These are phyloP conservation scores for Chironomus tepperi DNA, from an alignment of 1,140 invertebrate genomes.

Conservation along the genomic window DNA sequence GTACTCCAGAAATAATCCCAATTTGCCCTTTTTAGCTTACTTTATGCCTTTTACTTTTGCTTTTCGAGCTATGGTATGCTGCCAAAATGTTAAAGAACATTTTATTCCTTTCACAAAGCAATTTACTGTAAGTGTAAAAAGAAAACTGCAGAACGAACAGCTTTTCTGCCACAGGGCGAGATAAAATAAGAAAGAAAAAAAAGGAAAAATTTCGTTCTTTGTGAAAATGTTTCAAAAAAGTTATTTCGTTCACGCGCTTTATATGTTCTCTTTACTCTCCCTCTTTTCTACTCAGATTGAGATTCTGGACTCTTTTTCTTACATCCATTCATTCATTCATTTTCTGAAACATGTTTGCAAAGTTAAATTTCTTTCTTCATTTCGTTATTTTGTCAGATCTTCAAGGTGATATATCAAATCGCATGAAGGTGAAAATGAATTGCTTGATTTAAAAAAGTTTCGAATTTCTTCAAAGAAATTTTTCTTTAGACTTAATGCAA, in stretches of 20 bases:
- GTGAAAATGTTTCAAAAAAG: not conserved
- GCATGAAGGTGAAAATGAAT: too few relatives aligned
- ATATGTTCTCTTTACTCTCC: not conserved
- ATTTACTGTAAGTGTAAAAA: not conserved
- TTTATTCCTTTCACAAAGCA: not conserved
- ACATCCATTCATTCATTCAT: not conserved
- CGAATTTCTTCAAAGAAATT: too few relatives aligned
- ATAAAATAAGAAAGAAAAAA: not conserved
- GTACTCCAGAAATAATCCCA: not conserved
- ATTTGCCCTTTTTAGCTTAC: not conserved
- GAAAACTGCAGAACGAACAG: not conserved
- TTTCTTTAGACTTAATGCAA: too few relatives aligned
- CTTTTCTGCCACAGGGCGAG: not conserved
- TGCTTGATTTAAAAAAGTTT: too few relatives aligned
- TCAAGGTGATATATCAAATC: not conserved
- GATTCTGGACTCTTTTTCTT: not conserved
- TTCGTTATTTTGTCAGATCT: not conserved
- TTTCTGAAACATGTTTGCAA: not conserved
- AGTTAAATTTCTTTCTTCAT: not conserved
- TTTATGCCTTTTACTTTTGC: not conserved
- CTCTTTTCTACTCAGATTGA: not conserved
- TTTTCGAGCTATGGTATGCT: not conserved
- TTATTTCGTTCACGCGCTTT: not conserved
- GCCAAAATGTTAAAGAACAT: not conserved
- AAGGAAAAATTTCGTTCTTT: not conserved